A percentile compares a stretch with the other conserved stretches of the same genome.
phyloP scores from a whole-genome alignment of 2,113 vertebrate species.

The Gyps fulvus region DNA sequence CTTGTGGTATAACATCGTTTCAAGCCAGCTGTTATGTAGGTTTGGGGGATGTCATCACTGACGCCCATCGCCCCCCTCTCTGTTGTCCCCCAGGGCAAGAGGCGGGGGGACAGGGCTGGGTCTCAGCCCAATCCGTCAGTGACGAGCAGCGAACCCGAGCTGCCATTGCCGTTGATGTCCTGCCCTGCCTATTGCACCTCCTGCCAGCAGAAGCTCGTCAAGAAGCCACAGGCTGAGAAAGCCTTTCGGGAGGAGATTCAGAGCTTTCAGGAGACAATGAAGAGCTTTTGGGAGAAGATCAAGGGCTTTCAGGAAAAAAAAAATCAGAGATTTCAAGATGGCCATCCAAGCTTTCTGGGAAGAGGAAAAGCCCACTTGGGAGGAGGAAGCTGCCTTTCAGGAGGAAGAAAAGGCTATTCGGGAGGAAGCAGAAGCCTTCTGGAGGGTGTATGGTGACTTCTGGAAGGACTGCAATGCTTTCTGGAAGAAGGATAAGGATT shows the following conservation, averaged over 20 bases:
- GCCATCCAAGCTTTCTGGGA: background rate
- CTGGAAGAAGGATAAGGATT: slow-evolving; percentile 39
- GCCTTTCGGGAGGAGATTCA: slow-evolving; percentile 15
- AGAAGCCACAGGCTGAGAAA: slow-evolving; percentile 15
- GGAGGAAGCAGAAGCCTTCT: slow-evolving; percentile 37
- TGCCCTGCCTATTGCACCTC: background rate
- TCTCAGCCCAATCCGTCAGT: background rate
- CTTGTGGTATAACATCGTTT: background rate
- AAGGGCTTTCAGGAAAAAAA: slow-evolving; percentile 19
- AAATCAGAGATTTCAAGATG: background rate
- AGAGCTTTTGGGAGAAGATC: slow-evolving; percentile 20
- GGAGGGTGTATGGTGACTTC: background rate
- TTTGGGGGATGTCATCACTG: background rate
- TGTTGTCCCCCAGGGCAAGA: background rate
- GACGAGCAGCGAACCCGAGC: background rate
- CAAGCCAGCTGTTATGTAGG: background rate
- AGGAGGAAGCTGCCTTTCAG: slow-evolving; percentile 29
- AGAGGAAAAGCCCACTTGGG: slow-evolving; percentile 19
- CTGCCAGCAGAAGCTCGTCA: background rate
- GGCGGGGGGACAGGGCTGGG: background rate
- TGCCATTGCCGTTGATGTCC: background rate
- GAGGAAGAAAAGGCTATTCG: slow-evolving; percentile 23
- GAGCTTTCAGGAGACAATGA: slow-evolving; percentile 1
- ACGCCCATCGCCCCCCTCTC: background rate
- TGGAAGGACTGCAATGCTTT: slow-evolving; percentile 41